Percentiles rank a stretch among this genome's conserved stretches.
Conservation (phyloP, 2,888 invertebrate species). For the Cordilura impudica region DNA sequence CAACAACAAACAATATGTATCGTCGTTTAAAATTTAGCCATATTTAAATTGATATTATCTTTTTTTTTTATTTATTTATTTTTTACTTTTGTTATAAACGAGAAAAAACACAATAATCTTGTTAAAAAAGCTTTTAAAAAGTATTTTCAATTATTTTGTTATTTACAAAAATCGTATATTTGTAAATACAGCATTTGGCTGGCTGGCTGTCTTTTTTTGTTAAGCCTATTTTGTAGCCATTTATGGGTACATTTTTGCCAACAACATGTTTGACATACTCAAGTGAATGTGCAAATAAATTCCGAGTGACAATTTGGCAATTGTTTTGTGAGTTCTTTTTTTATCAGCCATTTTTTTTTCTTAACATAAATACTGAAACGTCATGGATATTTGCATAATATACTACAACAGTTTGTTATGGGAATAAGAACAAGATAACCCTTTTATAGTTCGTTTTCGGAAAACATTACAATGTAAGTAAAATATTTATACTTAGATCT, state of each 20-base stretch:
- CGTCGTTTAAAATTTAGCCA: slow-evolving; percentile 37
- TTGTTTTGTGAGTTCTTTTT: slow-evolving; percentile 20
- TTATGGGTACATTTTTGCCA: slow-evolving; percentile 47
- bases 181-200: neutral
- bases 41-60: neutral
- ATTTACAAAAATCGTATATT: neutral
- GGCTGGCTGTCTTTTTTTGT: neutral
- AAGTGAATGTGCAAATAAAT: slow-evolving; percentile 46
- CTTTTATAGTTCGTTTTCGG: too few relatives aligned
- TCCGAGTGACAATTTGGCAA: slow-evolving; percentile 46
- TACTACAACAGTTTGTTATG: neutral
- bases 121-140: slow-evolving; percentile 48
- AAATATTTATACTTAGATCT: too few relatives aligned
- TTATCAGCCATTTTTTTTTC: slow-evolving; percentile 35
- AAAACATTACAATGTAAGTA: too few relatives aligned
- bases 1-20: slow-evolving; percentile 33
- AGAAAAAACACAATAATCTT: slow-evolving; percentile 31
- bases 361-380: slow-evolving; percentile 44
- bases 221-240: slow-evolving; percentile 37
- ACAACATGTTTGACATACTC: slow-evolving; percentile 58
- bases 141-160: slow-evolving; percentile 47
- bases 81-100: neutral
- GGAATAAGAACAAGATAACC: slow-evolving; percentile 6
- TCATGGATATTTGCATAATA: slow-evolving; percentile 48
- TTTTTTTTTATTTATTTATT: neutral